phyloP scores from a whole-genome alignment of 2,888 invertebrate species.

The Automeris io region DNA sequence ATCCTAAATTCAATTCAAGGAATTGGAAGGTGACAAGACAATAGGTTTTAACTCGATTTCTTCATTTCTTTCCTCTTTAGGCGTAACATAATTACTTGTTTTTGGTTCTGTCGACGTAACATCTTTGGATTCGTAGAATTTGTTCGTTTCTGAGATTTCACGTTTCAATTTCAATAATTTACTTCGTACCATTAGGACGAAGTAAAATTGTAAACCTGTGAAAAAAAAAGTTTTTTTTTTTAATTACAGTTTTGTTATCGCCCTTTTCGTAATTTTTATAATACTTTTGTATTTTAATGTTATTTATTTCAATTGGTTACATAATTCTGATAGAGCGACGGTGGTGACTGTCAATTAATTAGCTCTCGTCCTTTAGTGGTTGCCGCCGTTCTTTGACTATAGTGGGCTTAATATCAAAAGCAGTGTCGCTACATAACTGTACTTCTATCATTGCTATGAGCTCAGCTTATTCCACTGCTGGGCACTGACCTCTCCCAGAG shows the following conservation, averaged over 20 bases:
- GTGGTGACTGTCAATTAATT: too few relatives aligned
- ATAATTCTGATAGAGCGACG: too few relatives aligned
- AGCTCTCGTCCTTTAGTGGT: too few relatives aligned
- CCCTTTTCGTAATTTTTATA: not conserved
- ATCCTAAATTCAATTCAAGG: not conserved
- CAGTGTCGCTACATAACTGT: too few relatives aligned
- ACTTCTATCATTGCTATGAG: too few relatives aligned
- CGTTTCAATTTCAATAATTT: not conserved
- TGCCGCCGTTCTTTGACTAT: too few relatives aligned
- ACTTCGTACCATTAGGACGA: not conserved
- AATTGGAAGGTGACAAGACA: not conserved
- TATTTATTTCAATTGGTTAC: too few relatives aligned
- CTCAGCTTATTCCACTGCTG: too few relatives aligned
- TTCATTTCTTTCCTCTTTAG: not conserved
- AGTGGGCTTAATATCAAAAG: too few relatives aligned
- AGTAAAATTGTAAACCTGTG: not conserved
- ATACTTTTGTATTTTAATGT: too few relatives aligned
- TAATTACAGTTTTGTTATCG: not conserved
- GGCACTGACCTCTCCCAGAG: too few relatives aligned
- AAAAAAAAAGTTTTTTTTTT: not conserved
- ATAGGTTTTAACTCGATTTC: not conserved
- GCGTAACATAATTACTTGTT: not conserved
- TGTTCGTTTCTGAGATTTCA: not conserved
- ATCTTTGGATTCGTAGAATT: not conserved
- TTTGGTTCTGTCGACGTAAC: not conserved